These are phyloP conservation scores for Ditula angustiorana DNA, from an alignment of 2,888 invertebrate species.

Conservation along the genomic window DNA sequence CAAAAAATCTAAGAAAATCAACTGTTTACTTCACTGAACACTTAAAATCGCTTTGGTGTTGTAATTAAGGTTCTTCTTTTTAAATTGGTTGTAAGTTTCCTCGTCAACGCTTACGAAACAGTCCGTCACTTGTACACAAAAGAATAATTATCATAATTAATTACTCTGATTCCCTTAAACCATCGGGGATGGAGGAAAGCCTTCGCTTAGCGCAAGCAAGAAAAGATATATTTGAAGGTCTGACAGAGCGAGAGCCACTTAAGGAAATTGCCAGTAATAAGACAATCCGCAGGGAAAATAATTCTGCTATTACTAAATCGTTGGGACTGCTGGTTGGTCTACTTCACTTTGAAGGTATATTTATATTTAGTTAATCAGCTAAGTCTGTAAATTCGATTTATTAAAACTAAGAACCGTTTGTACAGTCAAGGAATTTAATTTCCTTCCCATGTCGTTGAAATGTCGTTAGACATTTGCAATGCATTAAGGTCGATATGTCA, in stretches of 20 bases:
- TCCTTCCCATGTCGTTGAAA: no score
- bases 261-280: conserved; percentile 59
- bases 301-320: conserved; percentile 50
- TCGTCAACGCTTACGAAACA: no score
- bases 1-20: no score
- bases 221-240: conserved; percentile 43
- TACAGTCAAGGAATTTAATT: no score
- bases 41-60: no score
- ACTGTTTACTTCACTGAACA: no score
- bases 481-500: no score
- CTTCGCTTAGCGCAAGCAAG: conserved; percentile 41
- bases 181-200: conserved; percentile 46
- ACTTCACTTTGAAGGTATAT: neutral
- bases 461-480: no score
- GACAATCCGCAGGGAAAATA: conserved; percentile 56
- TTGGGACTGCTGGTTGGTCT: conserved; percentile 48
- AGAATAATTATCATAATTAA: conserved; percentile 16
- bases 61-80: no score
- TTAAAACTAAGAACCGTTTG: no score
- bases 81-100: no score
- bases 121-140: neutral
- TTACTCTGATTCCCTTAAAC: conserved; percentile 41
- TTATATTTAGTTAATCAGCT: neutral
- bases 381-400: no score
- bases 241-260: conserved; percentile 48